Evolutionary conservation across 2,888 invertebrate genomes (phyloP), one percentile per base, ranked within the genome.

Genomic region (Charanyca ferruginea): DNA sequence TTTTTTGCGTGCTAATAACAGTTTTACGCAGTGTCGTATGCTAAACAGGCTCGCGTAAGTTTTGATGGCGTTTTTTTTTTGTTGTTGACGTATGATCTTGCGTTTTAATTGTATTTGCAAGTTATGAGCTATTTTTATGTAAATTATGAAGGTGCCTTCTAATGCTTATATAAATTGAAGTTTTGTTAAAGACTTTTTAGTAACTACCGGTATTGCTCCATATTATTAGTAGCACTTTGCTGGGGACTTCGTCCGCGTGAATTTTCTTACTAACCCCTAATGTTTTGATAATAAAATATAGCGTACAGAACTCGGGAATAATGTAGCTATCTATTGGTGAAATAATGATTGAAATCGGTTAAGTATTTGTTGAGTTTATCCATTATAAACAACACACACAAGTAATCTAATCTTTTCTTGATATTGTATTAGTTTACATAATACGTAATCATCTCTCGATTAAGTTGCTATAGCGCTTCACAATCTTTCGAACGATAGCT

Each of bases 1-100:
- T 82, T 65, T 65, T 68, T 73, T 77, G 72, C 78, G 69, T 80
- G 66, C 67, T 76, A 73, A 66, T 75, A 80, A 69, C 71, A 65
- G 52, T 68, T 80, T 72, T 70, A 80, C 66, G 65, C 67, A 70
- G 52, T 65, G 76, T 67, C 65, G 66, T 77, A 80, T 83, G 80
- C 65, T 63, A 73, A 77, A 41, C 42, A 59, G 65, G 59, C 18
- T 57, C 35, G 63, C 61, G 51, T 66, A 44, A 55, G 41, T 66
- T 77, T 79, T 79, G 66, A 67, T 67, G 58, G 60, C 32, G 23
- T 66, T 75, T 79, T 69, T 80, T 71, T 62, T 47, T 35, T 16
- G 16, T 38, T 20, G 48, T 67, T 81, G 80, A 76, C 73, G 62
- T 75, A 55, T 74, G 59, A 66, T 70, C 64, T 63, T 62, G 28